Evolutionary conservation across 2,113 vertebrate species (phyloP).

Genomic region (Percopsis transmontana): DNA sequence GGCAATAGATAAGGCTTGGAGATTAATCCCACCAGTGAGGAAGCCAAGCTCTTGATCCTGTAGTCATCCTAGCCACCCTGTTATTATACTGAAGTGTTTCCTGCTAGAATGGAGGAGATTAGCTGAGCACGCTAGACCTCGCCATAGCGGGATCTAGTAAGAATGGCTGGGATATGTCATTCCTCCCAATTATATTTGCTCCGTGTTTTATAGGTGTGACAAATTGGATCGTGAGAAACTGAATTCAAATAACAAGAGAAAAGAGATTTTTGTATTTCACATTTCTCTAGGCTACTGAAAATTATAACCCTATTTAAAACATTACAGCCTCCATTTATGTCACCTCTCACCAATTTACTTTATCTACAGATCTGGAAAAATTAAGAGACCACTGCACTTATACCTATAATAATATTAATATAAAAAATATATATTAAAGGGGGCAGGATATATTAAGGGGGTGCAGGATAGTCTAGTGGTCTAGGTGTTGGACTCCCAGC

Average conservation of each 20-base stretch:
- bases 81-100: conserved; percentile 49
- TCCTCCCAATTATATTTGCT: conserved; percentile 20
- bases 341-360: too few relatives aligned
- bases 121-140: conserved; percentile 26
- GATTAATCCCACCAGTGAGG: conserved; percentile 24
- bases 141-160: conserved; percentile 4
- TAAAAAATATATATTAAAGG: too few relatives aligned
- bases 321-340: too few relatives aligned
- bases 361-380: too few relatives aligned
- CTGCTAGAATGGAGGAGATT: conserved; percentile 28
- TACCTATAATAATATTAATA: too few relatives aligned
- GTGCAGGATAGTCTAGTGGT: too few relatives aligned
- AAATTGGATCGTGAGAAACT: conserved; percentile 34
- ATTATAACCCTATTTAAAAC: too few relatives aligned
- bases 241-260: conserved; percentile 45
- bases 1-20: conserved; percentile 43
- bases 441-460: too few relatives aligned
- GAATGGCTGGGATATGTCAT: conserved; percentile 34
- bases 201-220: conserved; percentile 21
- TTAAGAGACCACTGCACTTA: too few relatives aligned
- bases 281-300: too few relatives aligned
- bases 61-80: conserved; percentile 5
- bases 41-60: conserved; percentile 37
- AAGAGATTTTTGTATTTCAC: too few relatives aligned
- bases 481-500: too few relatives aligned